phyloP scores from a whole-genome alignment of 1,140 invertebrate genomes.

The Tigriopus japonicus region DNA sequence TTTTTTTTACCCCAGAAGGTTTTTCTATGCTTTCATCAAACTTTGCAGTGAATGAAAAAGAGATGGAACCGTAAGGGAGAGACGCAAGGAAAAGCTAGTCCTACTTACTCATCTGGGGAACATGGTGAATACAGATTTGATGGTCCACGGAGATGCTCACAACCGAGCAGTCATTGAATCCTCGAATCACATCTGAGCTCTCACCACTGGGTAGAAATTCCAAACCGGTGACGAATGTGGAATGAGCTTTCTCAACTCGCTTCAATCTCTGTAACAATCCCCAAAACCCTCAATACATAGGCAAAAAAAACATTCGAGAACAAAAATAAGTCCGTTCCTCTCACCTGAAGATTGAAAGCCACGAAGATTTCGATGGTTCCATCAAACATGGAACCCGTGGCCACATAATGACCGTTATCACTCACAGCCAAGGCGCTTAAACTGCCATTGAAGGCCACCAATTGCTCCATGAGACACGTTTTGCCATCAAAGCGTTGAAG shows the following conservation, averaged over 20 bases:
- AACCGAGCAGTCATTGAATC: constrained; percentile 44
- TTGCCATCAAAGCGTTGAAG: constrained; percentile 5
- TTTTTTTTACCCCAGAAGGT: no score
- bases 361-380: constrained; percentile 75
- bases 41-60: no score
- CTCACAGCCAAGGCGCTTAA: constrained; percentile 66
- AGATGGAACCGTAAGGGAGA: no score
- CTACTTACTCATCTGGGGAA: constrained; percentile 37
- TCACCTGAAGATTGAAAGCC: constrained; percentile 70
- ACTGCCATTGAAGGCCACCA: constrained; percentile 24
- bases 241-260: constrained; percentile 3
- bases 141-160: constrained; percentile 88
- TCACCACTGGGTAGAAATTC: constrained; percentile 49
- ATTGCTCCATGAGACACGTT: neutral
- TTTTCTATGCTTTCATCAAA: no score
- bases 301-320: constrained; percentile 13
- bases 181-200: constrained; percentile 38
- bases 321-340: neutral
- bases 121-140: constrained; percentile 68
- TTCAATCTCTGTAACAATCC: neutral
- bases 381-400: constrained; percentile 74
- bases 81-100: no score
- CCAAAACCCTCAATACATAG: neutral
- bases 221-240: constrained; percentile 34
- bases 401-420: constrained; percentile 72